Percentiles rank a stretch among this genome's conserved stretches.
These are phyloP conservation scores for Ganaspis sp. DNA, from an alignment of 1,140 invertebrate genomes.

Conservation along the genomic window DNA sequence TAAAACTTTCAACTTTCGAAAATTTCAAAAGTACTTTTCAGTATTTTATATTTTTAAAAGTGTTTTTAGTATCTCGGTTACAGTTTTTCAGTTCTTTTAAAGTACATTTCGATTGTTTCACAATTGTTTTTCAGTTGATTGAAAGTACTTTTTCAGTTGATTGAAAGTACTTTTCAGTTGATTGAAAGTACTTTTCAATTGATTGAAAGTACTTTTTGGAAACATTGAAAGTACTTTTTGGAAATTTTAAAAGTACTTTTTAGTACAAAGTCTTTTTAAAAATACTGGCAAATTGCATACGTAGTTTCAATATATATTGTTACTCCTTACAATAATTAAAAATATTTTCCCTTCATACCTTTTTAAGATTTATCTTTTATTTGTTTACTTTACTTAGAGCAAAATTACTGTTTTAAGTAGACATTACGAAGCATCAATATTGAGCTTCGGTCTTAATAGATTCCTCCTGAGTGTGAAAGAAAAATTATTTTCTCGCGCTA, in stretches of 20 bases:
- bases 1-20: too few relatives aligned
- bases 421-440: constrained; percentile 48
- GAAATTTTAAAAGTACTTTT: not conserved
- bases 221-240: too few relatives aligned
- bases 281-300: constrained; percentile 19
- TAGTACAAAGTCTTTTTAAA: not conserved
- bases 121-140: too few relatives aligned
- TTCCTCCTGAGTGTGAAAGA: constrained; percentile 59
- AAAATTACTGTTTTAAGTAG: constrained; percentile 31
- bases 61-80: too few relatives aligned
- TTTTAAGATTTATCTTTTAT: not conserved
- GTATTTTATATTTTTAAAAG: too few relatives aligned
- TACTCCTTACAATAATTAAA: not conserved
- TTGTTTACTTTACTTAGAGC: constrained; percentile 32
- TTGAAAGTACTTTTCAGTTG: too few relatives aligned
- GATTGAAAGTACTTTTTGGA: too few relatives aligned
- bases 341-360: not conserved
- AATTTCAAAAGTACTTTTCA: too few relatives aligned
- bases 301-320: not conserved
- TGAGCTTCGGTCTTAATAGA: constrained; percentile 56
- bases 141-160: too few relatives aligned
- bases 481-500: constrained; percentile 53
- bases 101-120: too few relatives aligned
- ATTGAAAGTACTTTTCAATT: too few relatives aligned
- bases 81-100: too few relatives aligned